These are phyloP conservation scores for Pristionchus japonicus DNA, from an alignment of 2,888 invertebrate genomes.

Conservation along the genomic window DNA sequence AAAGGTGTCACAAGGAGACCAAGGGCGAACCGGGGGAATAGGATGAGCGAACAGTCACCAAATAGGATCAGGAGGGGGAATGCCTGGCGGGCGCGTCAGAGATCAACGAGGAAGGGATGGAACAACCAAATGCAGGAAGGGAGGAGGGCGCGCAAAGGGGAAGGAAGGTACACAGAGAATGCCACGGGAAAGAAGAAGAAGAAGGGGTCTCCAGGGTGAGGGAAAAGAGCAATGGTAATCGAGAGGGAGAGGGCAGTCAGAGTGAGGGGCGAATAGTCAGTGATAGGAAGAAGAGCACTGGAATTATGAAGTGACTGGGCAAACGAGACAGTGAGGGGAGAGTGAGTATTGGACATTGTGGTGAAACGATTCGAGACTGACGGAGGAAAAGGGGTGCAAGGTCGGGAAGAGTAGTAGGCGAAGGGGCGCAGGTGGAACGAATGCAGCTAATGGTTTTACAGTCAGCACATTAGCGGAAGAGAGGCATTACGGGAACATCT, in stretches of 20 bases:
- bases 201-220: conserved; percentile 13
- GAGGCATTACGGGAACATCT: conserved; percentile 2
- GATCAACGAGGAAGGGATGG: conserved; percentile 28
- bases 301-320: conserved; percentile 41
- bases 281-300: conserved; percentile 11
- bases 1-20: not conserved
- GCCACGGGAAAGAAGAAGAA: conserved; percentile 15
- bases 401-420: not conserved
- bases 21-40: not conserved
- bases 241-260: conserved; percentile 32
- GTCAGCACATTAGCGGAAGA: conserved; percentile 1
- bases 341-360: not conserved
- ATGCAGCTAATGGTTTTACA: conserved; percentile 23
- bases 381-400: not conserved
- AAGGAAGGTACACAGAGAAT: conserved; percentile 39
- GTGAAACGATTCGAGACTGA: not conserved
- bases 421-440: conserved; percentile 28
- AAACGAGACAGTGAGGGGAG: conserved; percentile 16
- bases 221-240: not conserved
- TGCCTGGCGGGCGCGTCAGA: not conserved
- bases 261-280: conserved; percentile 15
- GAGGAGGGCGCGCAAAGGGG: conserved; percentile 21
- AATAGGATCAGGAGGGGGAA: conserved; percentile 15
- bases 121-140: conserved; percentile 37
- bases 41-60: not conserved